These are phyloP conservation scores for Cyprinella venusta DNA, from an alignment of 2,797 vertebrate genomes.

Conservation along the genomic window DNA sequence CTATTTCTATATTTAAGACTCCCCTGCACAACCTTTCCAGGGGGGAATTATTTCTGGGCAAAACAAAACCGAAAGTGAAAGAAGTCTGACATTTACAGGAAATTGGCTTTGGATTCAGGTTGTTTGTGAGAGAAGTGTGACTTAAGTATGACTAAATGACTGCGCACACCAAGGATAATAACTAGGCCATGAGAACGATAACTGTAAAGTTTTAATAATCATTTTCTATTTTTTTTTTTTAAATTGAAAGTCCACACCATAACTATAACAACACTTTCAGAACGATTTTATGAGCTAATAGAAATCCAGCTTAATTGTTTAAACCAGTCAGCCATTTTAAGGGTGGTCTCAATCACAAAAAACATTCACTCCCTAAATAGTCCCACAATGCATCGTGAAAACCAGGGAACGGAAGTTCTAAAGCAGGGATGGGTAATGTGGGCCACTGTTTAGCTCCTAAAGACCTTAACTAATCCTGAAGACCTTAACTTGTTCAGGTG, in stretches of 20 bases:
- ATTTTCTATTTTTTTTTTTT: too few species aligned
- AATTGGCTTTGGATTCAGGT: neutral
- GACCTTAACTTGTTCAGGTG: too few species aligned
- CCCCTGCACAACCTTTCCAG: neutral
- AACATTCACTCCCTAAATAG: neutral
- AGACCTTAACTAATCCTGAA: too few species aligned
- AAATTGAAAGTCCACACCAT: neutral
- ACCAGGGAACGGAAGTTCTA: neutral
- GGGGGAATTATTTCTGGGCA: neutral
- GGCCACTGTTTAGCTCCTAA: too few species aligned
- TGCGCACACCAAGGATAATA: neutral
- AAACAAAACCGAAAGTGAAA: constrained; percentile 31
- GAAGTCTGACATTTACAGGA: constrained; percentile 7
- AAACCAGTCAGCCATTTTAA: too few species aligned
- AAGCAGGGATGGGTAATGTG: too few species aligned
- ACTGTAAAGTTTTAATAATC: neutral
- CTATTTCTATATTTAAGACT: neutral
- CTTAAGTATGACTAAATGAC: neutral
- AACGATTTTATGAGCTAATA: neutral
- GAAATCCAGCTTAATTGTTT: neutral
- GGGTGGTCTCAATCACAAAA: neutral
- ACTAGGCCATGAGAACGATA: neutral
- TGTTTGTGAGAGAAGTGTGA: neutral
- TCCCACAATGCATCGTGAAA: neutral
- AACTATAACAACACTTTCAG: neutral